These are phyloP conservation scores for Bradypodion pumilum DNA, from an alignment of 2,797 vertebrate species.

Conservation along the genomic window DNA sequence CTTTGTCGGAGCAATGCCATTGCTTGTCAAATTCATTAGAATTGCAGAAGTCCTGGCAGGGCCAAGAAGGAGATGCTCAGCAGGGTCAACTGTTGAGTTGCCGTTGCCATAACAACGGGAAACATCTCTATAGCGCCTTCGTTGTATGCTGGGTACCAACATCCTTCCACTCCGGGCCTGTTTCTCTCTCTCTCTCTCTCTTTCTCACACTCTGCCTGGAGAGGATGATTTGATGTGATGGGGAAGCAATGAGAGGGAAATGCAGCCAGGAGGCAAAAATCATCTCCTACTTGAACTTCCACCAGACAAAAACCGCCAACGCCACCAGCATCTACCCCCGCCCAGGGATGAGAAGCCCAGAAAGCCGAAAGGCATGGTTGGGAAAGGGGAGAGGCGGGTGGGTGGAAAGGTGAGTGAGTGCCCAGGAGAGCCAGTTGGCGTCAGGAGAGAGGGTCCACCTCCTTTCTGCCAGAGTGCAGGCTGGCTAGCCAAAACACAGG, in stretches of 20 bases:
- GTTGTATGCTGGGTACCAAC: too few species aligned
- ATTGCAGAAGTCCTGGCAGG: not conserved
- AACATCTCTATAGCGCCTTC: not conserved
- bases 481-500: too few species aligned
- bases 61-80: not conserved
- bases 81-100: not conserved
- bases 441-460: too few species aligned
- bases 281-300: not conserved
- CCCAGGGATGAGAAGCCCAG: too few species aligned
- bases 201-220: not conserved
- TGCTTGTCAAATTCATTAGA: constrained; percentile 9
- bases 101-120: not conserved
- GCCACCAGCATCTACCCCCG: too few species aligned
- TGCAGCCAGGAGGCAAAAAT: not conserved
- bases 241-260: not conserved
- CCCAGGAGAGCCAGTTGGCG: not conserved
- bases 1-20: not conserved
- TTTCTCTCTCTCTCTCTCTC: too few species aligned
- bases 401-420: not conserved
- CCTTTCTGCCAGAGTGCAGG: too few species aligned
- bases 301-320: not conserved
- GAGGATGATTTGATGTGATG: not conserved
- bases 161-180: too few species aligned
- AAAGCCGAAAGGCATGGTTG: not conserved
- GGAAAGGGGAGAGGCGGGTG: not conserved